phyloP scores from a whole-genome alignment of 2,797 vertebrate genomes.

The Pseudochromis fuscus region DNA sequence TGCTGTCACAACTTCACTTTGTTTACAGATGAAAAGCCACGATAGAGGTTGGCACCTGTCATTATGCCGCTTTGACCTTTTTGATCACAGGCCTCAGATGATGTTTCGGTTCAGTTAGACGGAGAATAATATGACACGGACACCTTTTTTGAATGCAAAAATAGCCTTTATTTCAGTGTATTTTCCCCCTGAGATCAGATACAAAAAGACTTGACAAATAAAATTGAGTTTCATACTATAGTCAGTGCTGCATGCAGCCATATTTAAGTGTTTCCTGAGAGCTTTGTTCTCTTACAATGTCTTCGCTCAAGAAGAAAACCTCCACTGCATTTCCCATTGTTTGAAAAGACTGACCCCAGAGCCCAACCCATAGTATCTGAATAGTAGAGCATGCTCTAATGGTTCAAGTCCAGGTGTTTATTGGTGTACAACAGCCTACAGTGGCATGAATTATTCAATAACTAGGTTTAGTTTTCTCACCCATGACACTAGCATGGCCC shows the following conservation, averaged over 20 bases:
- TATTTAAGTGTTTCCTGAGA: slow-evolving; percentile 47
- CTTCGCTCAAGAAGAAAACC: slow-evolving; percentile 30
- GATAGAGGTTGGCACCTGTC: slow-evolving; percentile 57
- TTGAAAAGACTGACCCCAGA: slow-evolving; percentile 41
- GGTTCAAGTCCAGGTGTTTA: slow-evolving; percentile 45
- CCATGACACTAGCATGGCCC: slow-evolving; percentile 11
- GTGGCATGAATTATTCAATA: slow-evolving; percentile 45
- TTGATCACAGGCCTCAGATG: slow-evolving; percentile 39
- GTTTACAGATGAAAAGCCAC: slow-evolving; percentile 64
- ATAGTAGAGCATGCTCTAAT: slow-evolving; percentile 38
- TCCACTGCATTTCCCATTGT: slow-evolving; percentile 10
- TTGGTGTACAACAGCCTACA: slow-evolving; percentile 19
- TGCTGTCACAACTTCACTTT: slow-evolving; percentile 73
- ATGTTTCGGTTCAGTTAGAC: slow-evolving; percentile 2
- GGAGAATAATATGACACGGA: slow-evolving; percentile 5
- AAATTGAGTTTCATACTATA: slow-evolving; percentile 13
- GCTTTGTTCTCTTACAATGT: slow-evolving; percentile 44
- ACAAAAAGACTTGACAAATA: slow-evolving; percentile 52
- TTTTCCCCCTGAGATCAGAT: slow-evolving; percentile 55
- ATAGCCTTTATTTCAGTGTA: slow-evolving; percentile 69
- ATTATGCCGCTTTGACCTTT: slow-evolving; percentile 54
- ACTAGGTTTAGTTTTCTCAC: slow-evolving; percentile 5
- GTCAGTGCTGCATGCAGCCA: slow-evolving; percentile 35
- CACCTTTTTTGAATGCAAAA: slow-evolving; percentile 57
- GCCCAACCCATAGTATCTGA: slow-evolving; percentile 34